Conservation (phyloP, 2,113 vertebrate species). For the Macquaria australasica region DNA sequence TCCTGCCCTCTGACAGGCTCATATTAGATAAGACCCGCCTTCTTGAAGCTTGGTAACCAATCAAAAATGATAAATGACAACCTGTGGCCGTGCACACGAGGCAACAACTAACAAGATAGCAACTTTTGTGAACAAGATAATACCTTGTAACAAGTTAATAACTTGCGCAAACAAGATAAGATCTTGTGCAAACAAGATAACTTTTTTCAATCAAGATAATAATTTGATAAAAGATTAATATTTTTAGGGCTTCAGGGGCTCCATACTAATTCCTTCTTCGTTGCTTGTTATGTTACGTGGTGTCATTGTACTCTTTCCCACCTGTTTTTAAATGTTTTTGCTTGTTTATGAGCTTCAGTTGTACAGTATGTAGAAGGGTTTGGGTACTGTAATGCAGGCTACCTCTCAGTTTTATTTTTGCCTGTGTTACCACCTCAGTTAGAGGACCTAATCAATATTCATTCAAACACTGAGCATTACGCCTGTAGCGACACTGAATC, state of each 20-base stretch:
- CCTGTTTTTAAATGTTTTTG: neutral
- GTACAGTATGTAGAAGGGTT: no score
- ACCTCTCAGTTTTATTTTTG: neutral
- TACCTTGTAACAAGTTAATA: no score
- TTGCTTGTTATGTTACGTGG: neutral
- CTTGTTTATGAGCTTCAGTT: neutral
- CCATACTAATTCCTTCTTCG: neutral
- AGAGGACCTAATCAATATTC: neutral
- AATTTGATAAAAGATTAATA: neutral
- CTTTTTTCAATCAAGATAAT: no score
- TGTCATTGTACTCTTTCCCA: neutral
- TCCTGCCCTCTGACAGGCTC: no score
- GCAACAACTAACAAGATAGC: no score
- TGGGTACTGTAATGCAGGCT: neutral
- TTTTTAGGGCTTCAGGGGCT: neutral
- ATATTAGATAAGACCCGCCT: no score
- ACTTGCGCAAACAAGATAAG: no score
- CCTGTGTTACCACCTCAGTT: neutral
- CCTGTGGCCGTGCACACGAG: no score
- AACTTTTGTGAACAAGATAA: no score
- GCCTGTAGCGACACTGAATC: slow-evolving; percentile 19
- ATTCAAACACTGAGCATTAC: neutral
- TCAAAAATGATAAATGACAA: no score
- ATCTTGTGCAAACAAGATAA: no score
- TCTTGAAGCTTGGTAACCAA: no score